Percentiles rank a stretch among this genome's conserved stretches.
These are phyloP conservation scores for Latrodectus geometricus DNA, from an alignment of 1,140 invertebrate genomes.

Conservation along the genomic window DNA sequence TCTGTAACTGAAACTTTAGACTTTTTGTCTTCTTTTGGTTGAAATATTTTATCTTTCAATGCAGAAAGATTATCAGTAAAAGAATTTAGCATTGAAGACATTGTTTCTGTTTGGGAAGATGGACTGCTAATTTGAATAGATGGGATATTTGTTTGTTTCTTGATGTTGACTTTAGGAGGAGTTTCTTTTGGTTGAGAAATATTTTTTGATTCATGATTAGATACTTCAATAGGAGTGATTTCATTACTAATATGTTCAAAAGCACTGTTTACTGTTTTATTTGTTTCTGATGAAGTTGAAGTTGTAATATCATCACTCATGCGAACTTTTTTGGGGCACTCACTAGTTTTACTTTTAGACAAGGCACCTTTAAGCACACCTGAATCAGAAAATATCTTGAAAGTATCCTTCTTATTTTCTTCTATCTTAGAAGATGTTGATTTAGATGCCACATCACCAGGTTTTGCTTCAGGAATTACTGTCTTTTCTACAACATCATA, in stretches of 20 bases:
- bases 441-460: neutral
- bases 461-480: neutral
- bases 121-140: constrained; percentile 10
- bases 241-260: neutral
- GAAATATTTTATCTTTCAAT: constrained; percentile 36
- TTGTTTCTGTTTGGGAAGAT: constrained; percentile 9
- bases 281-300: neutral
- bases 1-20: neutral
- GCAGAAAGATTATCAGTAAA: constrained; percentile 39
- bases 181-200: neutral
- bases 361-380: neutral
- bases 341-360: neutral
- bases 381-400: neutral
- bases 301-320: neutral
- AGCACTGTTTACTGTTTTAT: neutral
- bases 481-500: constrained; percentile 49
- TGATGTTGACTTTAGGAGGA: neutral
- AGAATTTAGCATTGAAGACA: constrained; percentile 23
- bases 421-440: neutral
- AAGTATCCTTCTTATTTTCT: neutral
- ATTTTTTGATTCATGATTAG: neutral
- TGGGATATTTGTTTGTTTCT: neutral
- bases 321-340: neutral
- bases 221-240: neutral
- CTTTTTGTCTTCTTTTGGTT: constrained; percentile 25